Percentiles rank a stretch among this genome's conserved stretches.
Conservation (phyloP, 2,888 invertebrate species). For the Therioaphis trifolii region DNA sequence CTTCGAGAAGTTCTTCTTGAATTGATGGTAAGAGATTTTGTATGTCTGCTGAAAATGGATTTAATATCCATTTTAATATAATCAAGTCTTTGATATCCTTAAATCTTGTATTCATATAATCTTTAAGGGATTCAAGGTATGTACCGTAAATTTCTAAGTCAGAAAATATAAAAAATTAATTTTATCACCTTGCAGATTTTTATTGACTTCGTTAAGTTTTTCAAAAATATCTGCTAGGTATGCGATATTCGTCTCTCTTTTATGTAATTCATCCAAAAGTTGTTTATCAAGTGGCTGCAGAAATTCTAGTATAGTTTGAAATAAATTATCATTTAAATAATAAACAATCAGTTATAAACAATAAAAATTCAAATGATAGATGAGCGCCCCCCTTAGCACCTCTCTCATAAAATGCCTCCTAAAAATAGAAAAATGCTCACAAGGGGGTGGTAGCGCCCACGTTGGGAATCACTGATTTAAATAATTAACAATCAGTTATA, state of each 20-base stretch:
- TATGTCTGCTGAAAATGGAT: conserved; percentile 1
- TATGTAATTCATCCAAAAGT: conserved; percentile 67
- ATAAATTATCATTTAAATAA: too few species aligned
- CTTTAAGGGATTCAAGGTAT: background rate
- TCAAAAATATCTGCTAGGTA: conserved; percentile 67
- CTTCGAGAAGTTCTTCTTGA: background rate
- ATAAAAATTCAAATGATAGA: too few species aligned
- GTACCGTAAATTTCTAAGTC: conserved; percentile 8
- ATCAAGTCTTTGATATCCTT: background rate
- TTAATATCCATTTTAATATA: background rate
- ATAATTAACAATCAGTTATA: too few species aligned
- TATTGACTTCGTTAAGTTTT: conserved; percentile 66
- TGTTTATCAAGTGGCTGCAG: conserved; percentile 27
- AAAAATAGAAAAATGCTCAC: too few species aligned
- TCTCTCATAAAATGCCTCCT: too few species aligned
- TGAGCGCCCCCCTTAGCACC: too few species aligned
- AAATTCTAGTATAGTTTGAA: too few species aligned
- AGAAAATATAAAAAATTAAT: conserved; percentile 64
- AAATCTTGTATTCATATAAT: background rate
- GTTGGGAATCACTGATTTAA: too few species aligned
- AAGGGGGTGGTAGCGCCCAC: background rate
- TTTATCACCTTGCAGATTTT: conserved; percentile 66
- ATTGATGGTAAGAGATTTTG: background rate
- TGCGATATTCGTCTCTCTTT: conserved; percentile 67
- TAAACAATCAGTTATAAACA: too few species aligned